These are phyloP conservation scores for Helicorthomorpha holstii DNA, from an alignment of 1,140 invertebrate species.

Conservation along the genomic window DNA sequence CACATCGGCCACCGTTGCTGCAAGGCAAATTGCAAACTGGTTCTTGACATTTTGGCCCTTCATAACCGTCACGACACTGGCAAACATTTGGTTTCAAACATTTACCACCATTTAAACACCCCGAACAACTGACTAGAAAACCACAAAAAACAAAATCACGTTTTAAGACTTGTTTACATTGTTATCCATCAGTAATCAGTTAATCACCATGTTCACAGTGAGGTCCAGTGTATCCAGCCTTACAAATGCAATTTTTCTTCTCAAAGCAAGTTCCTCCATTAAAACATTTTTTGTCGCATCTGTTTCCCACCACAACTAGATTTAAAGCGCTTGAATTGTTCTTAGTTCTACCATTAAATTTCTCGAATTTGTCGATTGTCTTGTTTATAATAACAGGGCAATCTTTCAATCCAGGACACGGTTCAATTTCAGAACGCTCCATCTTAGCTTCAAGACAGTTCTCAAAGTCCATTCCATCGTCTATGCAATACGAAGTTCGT, in stretches of 20 bases:
- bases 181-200: not conserved
- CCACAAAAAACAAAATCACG: not conserved
- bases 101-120: conserved; percentile 1
- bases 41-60: not conserved
- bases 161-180: not conserved
- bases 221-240: not conserved
- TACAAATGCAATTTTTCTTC: not conserved
- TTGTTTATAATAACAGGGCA: not conserved
- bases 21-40: not conserved
- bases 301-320: not conserved
- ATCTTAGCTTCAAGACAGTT: not conserved
- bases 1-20: not conserved
- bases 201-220: not conserved
- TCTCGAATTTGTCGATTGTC: not conserved
- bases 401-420: not conserved
- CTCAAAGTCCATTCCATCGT: conserved; percentile 3
- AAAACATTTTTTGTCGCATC: not conserved
- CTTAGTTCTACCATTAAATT: not conserved
- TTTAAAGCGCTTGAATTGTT: not conserved
- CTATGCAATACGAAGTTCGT: conserved; percentile 2
- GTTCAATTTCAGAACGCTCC: not conserved
- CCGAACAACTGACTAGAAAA: not conserved
- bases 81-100: not conserved
- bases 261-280: not conserved
- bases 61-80: not conserved